phyloP scores from a whole-genome alignment of 2,797 vertebrate genomes.

The Sebastes matsubarae region DNA sequence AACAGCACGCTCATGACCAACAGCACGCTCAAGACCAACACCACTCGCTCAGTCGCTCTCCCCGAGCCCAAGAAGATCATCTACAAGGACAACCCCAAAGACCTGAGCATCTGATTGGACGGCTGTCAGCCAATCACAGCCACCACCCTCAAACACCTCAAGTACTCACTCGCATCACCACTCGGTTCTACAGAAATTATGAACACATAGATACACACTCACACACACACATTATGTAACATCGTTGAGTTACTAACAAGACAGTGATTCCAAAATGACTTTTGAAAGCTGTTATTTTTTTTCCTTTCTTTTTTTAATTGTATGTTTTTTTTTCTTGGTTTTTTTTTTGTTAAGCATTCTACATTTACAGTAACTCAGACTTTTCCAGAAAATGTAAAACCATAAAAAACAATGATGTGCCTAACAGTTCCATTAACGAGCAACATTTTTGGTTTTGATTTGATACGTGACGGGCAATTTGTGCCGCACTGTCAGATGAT shows the following conservation, averaged over 20 bases:
- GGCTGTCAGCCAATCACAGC: constrained; percentile 47
- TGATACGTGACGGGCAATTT: constrained; percentile 77
- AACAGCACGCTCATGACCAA: constrained; percentile 54
- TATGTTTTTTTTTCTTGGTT: constrained; percentile 55
- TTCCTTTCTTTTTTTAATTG: constrained; percentile 57
- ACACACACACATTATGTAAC: constrained; percentile 56
- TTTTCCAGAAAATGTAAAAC: constrained; percentile 85
- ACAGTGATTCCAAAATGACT: constrained; percentile 78
- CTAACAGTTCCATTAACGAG: constrained; percentile 85
- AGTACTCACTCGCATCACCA: constrained; percentile 55
- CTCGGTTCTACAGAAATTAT: constrained; percentile 51
- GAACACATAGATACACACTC: constrained; percentile 14
- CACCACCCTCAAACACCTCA: constrained; percentile 57
- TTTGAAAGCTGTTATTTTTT: constrained; percentile 67
- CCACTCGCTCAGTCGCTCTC: constrained; percentile 63
- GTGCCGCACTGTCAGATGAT: constrained; percentile 72
- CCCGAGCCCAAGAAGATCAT: constrained; percentile 86
- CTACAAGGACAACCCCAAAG: constrained; percentile 94
- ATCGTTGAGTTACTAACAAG: constrained; percentile 73
- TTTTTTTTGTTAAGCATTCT: constrained; percentile 75
- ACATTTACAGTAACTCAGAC: constrained; percentile 75
- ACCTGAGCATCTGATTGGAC: constrained; percentile 95
- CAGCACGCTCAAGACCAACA: constrained; percentile 75
- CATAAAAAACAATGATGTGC: constrained; percentile 87
- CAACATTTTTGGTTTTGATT: constrained; percentile 71